Base-by-base conservation (phyloP, 2,113 vertebrate genomes). In the Otus sunia region DNA sequence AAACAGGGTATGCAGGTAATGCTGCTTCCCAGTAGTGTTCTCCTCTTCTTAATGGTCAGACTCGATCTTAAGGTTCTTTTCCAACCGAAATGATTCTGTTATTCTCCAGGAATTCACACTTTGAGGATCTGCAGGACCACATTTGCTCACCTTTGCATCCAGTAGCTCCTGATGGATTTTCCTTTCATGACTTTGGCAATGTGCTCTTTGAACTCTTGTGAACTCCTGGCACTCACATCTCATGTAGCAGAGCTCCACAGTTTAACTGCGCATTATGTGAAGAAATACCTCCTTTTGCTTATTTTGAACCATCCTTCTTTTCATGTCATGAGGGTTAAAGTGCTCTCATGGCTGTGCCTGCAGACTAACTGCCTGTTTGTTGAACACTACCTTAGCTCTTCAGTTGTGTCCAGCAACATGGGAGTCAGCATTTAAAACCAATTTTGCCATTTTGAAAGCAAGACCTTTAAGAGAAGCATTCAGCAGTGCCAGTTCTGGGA, bases 361-460 rank as follows among this genome's bases (percentile, higher is more conserved):
- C 55, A 30, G 11, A 26, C 52, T 36, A 6, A 32, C 26, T 12
- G 43, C 36, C 50, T 0, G 0, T 11, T 77, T 0, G 0, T 11
- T 77, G 58, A 64, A 32, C 18, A 5, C 36, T 58, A 13, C 27
- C 37, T 52, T 52, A 34, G 19, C 41, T 69, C 23, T 45, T 37
- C 37, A 12, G 41, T 25, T 55, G 27, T 37, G 14, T 39, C 36
- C 27, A 36, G 37, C 16, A 26, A 59, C n/a, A 37, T 19, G 17
- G 25, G 50, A 59, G 10, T 55, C 19, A 14, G 41, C 23, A 30
- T 62, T 79, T 37, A 45, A 56, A 49, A 41, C 12, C 8, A 20
- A 12, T 11, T 56, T 50, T 56, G 14, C 16, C 20, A 5, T 74
- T 74, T 58, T 45, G 41, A 43, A 74, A 68, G 41, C 29, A 39